phyloP scores from a whole-genome alignment of 2,888 invertebrate genomes.

The Folsomia manolachei region DNA sequence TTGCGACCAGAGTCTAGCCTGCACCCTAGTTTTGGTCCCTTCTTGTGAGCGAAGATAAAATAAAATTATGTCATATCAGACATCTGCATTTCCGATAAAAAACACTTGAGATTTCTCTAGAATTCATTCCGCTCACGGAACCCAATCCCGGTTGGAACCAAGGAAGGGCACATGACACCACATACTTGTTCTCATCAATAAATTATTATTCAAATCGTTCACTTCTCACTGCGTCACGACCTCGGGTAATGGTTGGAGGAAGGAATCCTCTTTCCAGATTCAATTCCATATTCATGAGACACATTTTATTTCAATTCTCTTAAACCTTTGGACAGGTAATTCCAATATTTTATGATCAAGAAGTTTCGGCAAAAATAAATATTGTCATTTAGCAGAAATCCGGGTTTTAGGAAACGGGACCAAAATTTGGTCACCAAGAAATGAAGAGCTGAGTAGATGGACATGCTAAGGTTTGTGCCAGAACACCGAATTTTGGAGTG shows the following conservation, averaged over 20 bases:
- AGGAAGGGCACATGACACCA: not conserved
- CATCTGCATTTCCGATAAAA: not conserved
- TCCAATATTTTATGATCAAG: not conserved
- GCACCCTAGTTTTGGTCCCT: not conserved
- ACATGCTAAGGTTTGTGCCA: too few species aligned
- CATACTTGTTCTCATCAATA: not conserved
- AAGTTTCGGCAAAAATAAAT: not conserved
- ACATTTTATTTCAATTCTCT: not conserved
- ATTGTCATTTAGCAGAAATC: not conserved
- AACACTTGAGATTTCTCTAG: not conserved
- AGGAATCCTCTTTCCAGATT: not conserved
- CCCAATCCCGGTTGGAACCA: not conserved
- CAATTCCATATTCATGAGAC: not conserved
- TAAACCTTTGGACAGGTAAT: not conserved
- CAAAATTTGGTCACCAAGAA: not conserved
- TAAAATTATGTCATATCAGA: not conserved
- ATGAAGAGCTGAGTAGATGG: too few species aligned
- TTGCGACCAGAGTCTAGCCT: too few species aligned
- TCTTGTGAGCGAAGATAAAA: not conserved
- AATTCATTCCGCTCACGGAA: slow-evolving; percentile 1
- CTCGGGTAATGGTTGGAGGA: not conserved
- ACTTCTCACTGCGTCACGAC: not conserved
- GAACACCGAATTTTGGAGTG: too few species aligned
- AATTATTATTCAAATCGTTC: slow-evolving; percentile 7
- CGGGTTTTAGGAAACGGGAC: not conserved